A percentile compares a stretch with the other conserved stretches of the same genome.
Evolutionary conservation across 2,113 vertebrate species (phyloP).

Genomic region (Upupa epops): DNA sequence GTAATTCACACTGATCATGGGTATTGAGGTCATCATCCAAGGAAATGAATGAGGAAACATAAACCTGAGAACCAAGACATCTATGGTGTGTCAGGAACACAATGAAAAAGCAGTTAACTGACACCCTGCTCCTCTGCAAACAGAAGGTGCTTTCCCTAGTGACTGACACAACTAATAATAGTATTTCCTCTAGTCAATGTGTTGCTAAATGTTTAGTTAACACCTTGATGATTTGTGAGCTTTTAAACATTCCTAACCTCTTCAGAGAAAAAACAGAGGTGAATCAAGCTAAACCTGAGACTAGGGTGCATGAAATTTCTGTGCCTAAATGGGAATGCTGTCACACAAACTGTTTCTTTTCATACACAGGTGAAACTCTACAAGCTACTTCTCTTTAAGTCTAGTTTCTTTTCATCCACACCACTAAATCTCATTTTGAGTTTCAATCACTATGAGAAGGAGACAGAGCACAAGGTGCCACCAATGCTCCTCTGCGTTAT

Average conservation of each 20-base stretch:
- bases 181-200: background rate
- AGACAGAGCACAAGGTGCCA: fast-evolving
- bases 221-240: background rate
- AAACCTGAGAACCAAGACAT: background rate
- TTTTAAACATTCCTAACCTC: background rate
- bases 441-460: background rate
- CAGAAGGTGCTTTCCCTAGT: background rate
- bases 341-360: background rate
- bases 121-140: background rate
- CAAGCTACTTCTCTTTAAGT: background rate
- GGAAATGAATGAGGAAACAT: background rate
- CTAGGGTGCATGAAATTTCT: background rate
- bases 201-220: background rate
- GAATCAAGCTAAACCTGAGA: background rate
- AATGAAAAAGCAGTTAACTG: background rate
- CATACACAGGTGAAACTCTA: background rate
- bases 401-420: background rate
- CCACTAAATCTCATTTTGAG: background rate
- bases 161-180: background rate
- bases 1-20: background rate
- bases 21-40: fast-evolving
- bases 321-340: background rate
- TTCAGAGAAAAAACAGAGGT: background rate
- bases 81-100: background rate
- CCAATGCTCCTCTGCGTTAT: background rate